Percentiles rank a stretch among this genome's conserved stretches.
Evolutionary conservation across 1,140 invertebrate genomes (phyloP).

Genomic region (Drosophila orena): DNA sequence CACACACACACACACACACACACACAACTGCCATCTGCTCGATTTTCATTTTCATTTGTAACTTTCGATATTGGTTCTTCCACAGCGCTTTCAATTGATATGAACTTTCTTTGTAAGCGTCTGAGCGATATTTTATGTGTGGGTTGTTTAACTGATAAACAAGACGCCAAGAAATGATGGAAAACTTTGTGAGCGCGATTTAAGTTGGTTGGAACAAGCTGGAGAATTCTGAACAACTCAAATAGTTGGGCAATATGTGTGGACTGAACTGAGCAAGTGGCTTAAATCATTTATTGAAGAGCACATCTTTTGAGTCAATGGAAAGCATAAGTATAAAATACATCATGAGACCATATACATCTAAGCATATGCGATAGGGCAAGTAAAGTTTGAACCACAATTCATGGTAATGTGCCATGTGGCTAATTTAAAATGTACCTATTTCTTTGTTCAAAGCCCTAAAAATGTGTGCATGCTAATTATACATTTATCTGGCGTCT

Average conservation of each 20-base stretch:
- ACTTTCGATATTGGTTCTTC: slow-evolving; percentile 47
- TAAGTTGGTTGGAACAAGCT: too few species aligned
- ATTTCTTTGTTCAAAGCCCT: not conserved
- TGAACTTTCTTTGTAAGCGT: slow-evolving; percentile 46
- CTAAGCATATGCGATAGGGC: too few species aligned
- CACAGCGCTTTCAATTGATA: slow-evolving; percentile 43
- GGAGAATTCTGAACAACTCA: too few species aligned
- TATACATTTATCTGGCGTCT: slow-evolving; percentile 2
- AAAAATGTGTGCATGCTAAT: slow-evolving; percentile 22
- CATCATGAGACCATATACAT: too few species aligned
- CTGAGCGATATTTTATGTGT: slow-evolving; percentile 2
- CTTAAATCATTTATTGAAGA: too few species aligned
- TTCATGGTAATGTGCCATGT: too few species aligned
- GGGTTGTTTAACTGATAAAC: slow-evolving; percentile 16
- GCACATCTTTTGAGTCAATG: too few species aligned
- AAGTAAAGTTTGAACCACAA: too few species aligned
- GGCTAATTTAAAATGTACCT: too few species aligned
- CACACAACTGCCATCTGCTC: slow-evolving; percentile 5
- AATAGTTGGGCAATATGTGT: not conserved
- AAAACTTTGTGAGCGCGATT: slow-evolving; percentile 4
- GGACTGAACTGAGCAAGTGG: too few species aligned
- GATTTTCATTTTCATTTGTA: slow-evolving; percentile 45
- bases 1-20: too few species aligned
- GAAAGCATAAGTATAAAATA: too few species aligned
- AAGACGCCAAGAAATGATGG: slow-evolving; percentile 18